Conservation (phyloP, 2,113 vertebrate species). For the Helogale parvula region DNA sequence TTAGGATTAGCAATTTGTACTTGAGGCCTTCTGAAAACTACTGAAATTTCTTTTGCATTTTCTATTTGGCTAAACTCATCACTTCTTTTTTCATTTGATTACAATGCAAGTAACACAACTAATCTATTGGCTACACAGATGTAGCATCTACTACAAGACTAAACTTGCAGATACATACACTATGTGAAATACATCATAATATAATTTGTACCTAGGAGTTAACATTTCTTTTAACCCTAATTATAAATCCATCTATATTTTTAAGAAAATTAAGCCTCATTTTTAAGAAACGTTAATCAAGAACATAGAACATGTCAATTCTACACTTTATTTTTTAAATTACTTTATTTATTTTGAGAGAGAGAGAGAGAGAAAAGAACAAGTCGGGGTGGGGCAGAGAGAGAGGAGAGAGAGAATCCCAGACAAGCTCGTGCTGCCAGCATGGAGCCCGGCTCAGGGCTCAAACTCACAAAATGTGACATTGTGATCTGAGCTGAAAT, state of each 20-base stretch:
- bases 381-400: too few species aligned
- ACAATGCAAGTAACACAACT: not conserved
- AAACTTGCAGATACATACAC: not conserved
- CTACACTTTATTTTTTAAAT: not conserved
- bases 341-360: too few species aligned
- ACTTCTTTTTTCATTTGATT: not conserved
- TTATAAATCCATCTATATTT: not conserved
- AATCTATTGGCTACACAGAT: not conserved
- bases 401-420: too few species aligned
- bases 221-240: not conserved
- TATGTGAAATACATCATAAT: not conserved
- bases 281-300: not conserved
- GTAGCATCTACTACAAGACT: not conserved
- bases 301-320: not conserved
- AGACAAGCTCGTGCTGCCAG: too few species aligned
- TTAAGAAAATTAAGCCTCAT: not conserved
- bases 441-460: too few species aligned
- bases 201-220: not conserved
- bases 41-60: not conserved
- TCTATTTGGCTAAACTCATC: not conserved
- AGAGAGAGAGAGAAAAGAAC: too few species aligned
- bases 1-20: not conserved
- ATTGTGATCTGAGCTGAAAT: too few species aligned
- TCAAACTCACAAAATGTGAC: too few species aligned
- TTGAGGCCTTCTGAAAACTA: not conserved